Conservation (phyloP, 2,797 vertebrate species). For the Arrhamphus sclerolepis region DNA sequence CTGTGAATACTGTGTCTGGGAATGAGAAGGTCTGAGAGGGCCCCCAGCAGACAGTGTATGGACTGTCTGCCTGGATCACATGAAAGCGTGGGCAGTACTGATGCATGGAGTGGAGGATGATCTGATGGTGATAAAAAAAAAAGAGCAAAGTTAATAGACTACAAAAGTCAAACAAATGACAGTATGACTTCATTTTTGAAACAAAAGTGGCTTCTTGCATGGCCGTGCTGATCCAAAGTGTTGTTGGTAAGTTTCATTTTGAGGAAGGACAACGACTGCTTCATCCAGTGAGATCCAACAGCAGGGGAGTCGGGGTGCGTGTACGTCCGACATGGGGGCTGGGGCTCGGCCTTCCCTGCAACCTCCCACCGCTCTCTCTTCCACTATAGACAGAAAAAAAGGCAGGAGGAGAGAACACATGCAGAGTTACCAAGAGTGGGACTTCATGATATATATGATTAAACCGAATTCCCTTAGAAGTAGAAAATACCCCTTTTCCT, state of each 20-base stretch:
- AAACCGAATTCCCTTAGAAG: constrained; percentile 12
- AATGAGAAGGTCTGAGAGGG: constrained; percentile 88
- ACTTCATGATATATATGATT: constrained; percentile 33
- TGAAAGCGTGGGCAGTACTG: constrained; percentile 90
- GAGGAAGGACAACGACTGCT: constrained; percentile 86
- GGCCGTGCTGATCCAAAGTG: constrained; percentile 88
- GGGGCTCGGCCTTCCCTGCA: constrained; percentile 88
- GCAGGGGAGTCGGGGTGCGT: constrained; percentile 90
- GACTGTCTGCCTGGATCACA: constrained; percentile 87
- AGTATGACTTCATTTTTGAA: not conserved
- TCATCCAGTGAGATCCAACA: constrained; percentile 91
- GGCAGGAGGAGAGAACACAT: not conserved
- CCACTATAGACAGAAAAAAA: constrained; percentile 84
- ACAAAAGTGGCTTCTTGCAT: constrained; percentile 71
- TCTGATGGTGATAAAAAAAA: constrained; percentile 59
- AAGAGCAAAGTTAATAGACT: not conserved
- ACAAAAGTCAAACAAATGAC: not conserved
- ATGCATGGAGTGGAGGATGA: constrained; percentile 93
- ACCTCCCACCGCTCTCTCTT: constrained; percentile 91
- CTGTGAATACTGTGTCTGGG: constrained; percentile 88
- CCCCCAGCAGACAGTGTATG: constrained; percentile 85
- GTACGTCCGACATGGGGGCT: constrained; percentile 86
- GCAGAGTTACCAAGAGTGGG: constrained; percentile 30
- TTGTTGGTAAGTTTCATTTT: constrained; percentile 94
- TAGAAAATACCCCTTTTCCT: not conserved